Evolutionary conservation across 1,140 invertebrate species (phyloP), one percentile per base, ranked within the genome.

Genomic region (Drosophila varians): DNA sequence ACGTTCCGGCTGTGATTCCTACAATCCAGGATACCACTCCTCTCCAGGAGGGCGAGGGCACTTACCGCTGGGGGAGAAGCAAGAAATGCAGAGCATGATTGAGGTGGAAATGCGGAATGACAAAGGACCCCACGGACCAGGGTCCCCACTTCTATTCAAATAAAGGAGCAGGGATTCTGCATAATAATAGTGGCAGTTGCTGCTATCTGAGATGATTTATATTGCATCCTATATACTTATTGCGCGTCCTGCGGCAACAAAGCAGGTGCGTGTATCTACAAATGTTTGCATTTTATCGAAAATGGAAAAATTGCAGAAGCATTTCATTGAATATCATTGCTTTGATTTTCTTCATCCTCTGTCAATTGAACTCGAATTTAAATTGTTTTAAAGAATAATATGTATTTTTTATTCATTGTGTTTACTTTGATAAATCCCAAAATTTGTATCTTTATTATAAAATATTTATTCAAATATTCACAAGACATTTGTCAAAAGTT

Each of bases 1-100:
- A 86, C 80, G 80, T 86, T 86, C 47, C 73, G 62, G 42, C 49
- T 68, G 56, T 70, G 82, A 80, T 87, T 86, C 68, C 31, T 66
- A 16, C n/a, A 16, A 16, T 16, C 68, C 73, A 58, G 62, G 80
- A 42, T 38, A n/a, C 38, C 16, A 16, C 18, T 42, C 19, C 28
- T 28, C 21, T 58, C 34, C 45, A 49, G 14, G 31, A 46, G 14
- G 31, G 42, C 45, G 49, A 47, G 8, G 40, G 70, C 52, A 69
- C 76, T 78, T 78, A 74, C 62, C 53, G 46, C 62, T 54, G 42
- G 31, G 54, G 51, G 12, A 51, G 28, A 48, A 46, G 49, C 43
- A 60, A 48, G 52, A 46, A 52, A 52, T 16, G 52, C 21, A 45
- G n/a, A 45, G 46, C 48, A 4, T 68, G 26, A 68, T 68, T 66